These are phyloP conservation scores for Centropyge bicolor DNA, from an alignment of 2,797 vertebrate genomes.

Conservation along the genomic window DNA sequence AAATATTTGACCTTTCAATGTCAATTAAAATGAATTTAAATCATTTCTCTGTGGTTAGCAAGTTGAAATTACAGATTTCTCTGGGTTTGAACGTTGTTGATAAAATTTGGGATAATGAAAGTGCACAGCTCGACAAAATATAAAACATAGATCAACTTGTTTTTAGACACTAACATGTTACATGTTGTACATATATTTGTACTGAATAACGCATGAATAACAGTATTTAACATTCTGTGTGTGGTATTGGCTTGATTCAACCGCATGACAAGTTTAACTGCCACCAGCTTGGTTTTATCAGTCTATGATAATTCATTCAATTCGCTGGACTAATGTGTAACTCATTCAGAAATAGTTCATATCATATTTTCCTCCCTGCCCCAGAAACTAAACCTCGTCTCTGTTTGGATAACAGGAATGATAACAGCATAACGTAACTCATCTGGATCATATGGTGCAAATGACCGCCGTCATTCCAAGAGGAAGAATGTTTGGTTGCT, in stretches of 20 bases:
- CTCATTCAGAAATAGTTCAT: not conserved
- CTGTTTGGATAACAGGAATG: not conserved
- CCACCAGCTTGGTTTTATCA: not conserved
- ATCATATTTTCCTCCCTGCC: not conserved
- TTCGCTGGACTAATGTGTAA: not conserved
- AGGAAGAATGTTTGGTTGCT: constrained; percentile 19
- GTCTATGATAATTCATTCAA: not conserved
- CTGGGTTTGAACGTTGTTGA: too few species aligned
- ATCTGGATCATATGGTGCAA: constrained; percentile 29
- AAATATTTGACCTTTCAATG: not conserved
- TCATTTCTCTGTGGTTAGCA: too few species aligned
- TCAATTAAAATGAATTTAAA: not conserved
- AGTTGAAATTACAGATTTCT: too few species aligned
- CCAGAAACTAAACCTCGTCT: not conserved
- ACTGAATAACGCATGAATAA: not conserved
- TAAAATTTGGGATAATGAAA: too few species aligned
- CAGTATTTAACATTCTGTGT: not conserved
- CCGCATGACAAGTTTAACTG: not conserved
- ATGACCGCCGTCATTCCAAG: constrained; percentile 43
- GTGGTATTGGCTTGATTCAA: not conserved
- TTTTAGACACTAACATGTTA: too few species aligned
- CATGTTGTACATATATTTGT: not conserved
- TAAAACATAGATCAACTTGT: too few species aligned
- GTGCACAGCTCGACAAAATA: too few species aligned
- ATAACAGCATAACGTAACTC: constrained; percentile 32